Evolutionary conservation across 2,797 vertebrate species (phyloP), one percentile per base, ranked within the genome.

Genomic region (Eulemur albifrons): DNA sequence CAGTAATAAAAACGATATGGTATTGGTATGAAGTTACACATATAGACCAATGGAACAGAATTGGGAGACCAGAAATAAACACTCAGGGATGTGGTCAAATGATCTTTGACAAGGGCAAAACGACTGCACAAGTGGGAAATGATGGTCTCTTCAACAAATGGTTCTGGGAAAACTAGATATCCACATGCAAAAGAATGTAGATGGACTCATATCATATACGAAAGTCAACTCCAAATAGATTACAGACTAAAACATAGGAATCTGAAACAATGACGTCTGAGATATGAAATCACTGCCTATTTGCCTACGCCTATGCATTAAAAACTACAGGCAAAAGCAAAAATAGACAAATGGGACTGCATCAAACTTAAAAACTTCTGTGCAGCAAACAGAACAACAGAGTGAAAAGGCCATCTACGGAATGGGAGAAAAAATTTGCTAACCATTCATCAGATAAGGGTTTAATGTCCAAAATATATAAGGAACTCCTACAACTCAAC

Each of bases 381-480:
- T 35, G 20, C 38, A 65, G 54, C 25, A 57, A 87, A 79, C 43
- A 94, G 32, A 81, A 43, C 57, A 79, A 67, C 13, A 72, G 45
- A 84, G 27, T 65, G 50, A 69, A 95, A 95, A 84, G 11, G 25
- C 20, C 70, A 93, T 25, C 38, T 7, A 79, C 13, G 40, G 50
- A 83, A 92, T 4, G 52, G 45, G 32, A 77, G 32, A 79, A 88
- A 84, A 84, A 67, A 77, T 8, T 32, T 88, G 18, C 75, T 67
- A 96, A 92, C 54, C 35, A 88, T 48, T 21, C 82, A 89, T 23
- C 35, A 75, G 23, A 75, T 32, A 61, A 85, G 14, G 23, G 5
- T 20, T 94, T 92, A 94, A 89, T 59, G 86, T n/a, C 35, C 30
- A 81, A 32, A 89, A 48, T 72, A 88, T 3, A 95, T 35, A 35